A percentile compares a stretch with the other conserved stretches of the same genome.
phyloP scores from a whole-genome alignment of 2,113 vertebrate genomes.

The Galeopterus variegatus region DNA sequence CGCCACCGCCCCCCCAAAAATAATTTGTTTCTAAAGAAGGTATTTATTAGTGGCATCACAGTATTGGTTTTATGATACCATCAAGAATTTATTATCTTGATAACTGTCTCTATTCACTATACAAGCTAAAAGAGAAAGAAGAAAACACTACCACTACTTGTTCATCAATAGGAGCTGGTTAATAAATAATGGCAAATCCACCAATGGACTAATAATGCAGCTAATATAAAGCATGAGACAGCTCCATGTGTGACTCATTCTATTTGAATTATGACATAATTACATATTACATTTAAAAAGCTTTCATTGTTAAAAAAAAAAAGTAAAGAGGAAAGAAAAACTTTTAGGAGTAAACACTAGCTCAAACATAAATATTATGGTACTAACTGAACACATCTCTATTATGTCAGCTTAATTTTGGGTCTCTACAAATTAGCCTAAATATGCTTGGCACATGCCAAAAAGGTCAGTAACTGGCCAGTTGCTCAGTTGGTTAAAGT shows the following conservation, averaged over 20 bases:
- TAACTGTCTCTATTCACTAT: neutral
- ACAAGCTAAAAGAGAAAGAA: neutral
- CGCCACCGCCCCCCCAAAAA: too few relatives aligned
- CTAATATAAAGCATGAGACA: neutral
- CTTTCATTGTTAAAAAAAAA: neutral
- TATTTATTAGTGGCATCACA: neutral
- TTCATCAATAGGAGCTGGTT: neutral
- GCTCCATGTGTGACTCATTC: neutral
- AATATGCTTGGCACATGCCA: neutral
- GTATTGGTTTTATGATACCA: slow-evolving; percentile 11
- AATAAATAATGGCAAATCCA: neutral
- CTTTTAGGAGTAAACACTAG: slow-evolving; percentile 33
- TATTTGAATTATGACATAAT: slow-evolving; percentile 50
- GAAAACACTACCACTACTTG: neutral
- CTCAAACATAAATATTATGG: slow-evolving; percentile 25
- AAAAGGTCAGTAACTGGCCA: neutral
- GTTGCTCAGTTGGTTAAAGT: too few relatives aligned
- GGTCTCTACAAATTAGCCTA: slow-evolving; percentile 7
- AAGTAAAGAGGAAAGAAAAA: slow-evolving; percentile 24
- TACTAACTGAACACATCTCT: neutral
- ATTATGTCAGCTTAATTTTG: neutral
- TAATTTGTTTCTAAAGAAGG: slow-evolving; percentile 21
- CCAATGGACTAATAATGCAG: neutral
- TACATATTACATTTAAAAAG: neutral
- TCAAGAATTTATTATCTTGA: slow-evolving; percentile 29